These are phyloP conservation scores for Chromobotia macracanthus DNA, from an alignment of 2,797 vertebrate genomes.

Conservation along the genomic window DNA sequence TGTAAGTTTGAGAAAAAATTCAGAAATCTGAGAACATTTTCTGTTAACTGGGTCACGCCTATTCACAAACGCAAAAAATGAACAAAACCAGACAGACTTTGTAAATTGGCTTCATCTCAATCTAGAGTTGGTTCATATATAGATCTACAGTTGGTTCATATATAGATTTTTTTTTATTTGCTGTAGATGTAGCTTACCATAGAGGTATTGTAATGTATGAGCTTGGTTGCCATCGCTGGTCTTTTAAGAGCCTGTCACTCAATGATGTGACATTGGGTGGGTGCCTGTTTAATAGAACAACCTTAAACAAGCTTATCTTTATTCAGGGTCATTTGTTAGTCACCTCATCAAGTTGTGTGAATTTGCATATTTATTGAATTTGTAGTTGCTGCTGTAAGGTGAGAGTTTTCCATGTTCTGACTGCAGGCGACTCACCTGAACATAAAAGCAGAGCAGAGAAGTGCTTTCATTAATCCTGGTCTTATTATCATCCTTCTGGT, in stretches of 20 bases:
- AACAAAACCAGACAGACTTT: conserved; percentile 1
- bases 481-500: conserved; percentile 8
- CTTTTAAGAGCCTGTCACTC: conserved; percentile 49
- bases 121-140: conserved; percentile 28
- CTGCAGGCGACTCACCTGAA: conserved; percentile 79
- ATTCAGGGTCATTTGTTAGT: conserved; percentile 79
- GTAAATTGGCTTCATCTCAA: conserved; percentile 39
- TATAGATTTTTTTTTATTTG: conserved; percentile 6
- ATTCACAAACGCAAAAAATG: conserved; percentile 9
- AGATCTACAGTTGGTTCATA: conserved; percentile 32
- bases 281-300: conserved; percentile 80
- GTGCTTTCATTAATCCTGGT: conserved; percentile 63
- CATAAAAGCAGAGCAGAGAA: conserved; percentile 68
- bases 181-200: background rate
- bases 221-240: conserved; percentile 37
- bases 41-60: conserved; percentile 20
- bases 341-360: conserved; percentile 73
- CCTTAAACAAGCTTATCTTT: conserved; percentile 81
- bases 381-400: conserved; percentile 74
- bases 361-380: conserved; percentile 87
- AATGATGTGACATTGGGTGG: conserved; percentile 78
- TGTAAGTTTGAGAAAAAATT: background rate
- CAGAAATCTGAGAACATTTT: background rate
- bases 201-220: conserved; percentile 24
- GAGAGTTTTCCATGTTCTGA: conserved; percentile 75